Conservation (phyloP, 2,888 invertebrate genomes). For the Harpalus rufipes region DNA sequence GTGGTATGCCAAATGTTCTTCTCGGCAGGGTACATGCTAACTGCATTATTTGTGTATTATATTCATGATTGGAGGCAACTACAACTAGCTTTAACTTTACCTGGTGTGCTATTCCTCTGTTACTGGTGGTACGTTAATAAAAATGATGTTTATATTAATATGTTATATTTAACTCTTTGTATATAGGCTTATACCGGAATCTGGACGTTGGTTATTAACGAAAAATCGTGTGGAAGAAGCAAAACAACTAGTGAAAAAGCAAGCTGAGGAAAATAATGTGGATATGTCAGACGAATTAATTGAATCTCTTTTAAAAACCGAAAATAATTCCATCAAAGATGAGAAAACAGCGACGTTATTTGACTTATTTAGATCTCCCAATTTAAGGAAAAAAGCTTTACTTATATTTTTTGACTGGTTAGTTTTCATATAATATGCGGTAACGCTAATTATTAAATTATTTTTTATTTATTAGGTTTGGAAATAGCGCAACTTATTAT, state of each 20-base stretch:
- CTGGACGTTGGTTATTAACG: conserved; percentile 85
- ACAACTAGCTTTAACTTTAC: conserved; percentile 85
- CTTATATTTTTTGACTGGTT: conserved; percentile 88
- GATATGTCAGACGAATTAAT: conserved; percentile 79
- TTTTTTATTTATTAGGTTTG: conserved; percentile 80
- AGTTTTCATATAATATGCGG: conserved; percentile 68
- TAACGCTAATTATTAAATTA: conserved; percentile 50
- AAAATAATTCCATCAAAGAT: conserved; percentile 74
- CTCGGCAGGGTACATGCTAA: conserved; percentile 85
- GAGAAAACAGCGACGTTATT: conserved; percentile 78
- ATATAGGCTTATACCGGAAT: conserved; percentile 84
- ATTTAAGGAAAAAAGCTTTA: conserved; percentile 82
- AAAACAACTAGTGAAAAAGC: conserved; percentile 81
- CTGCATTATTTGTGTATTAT: conserved; percentile 83
- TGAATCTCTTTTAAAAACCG: conserved; percentile 78
- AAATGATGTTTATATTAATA: neutral
- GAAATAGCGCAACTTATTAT: conserved; percentile 88
- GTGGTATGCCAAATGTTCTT: conserved; percentile 88
- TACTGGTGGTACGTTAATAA: conserved; percentile 82
- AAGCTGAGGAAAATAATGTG: conserved; percentile 83
- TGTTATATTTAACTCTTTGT: neutral
- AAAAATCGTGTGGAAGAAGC: conserved; percentile 83
- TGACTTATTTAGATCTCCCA: conserved; percentile 83
- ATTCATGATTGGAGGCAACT: conserved; percentile 85
- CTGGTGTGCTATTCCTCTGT: conserved; percentile 83